These are phyloP conservation scores for Pomatostomus ruficeps DNA, from an alignment of 2,113 vertebrate genomes.

Conservation along the genomic window DNA sequence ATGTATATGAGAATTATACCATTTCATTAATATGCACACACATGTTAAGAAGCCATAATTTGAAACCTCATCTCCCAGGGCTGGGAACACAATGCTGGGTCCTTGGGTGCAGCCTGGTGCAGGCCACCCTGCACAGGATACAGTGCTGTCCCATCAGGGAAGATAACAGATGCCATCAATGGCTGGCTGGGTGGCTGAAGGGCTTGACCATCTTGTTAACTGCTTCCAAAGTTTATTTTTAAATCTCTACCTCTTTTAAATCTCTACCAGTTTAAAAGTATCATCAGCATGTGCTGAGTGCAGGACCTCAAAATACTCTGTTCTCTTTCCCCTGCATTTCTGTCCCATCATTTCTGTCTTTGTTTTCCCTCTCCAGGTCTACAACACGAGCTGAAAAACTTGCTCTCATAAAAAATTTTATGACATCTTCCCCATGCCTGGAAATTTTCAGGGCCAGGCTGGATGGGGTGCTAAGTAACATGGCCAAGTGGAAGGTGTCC, in stretches of 20 bases:
- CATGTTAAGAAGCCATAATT: not conserved
- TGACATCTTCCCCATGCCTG: not conserved
- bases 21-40: not conserved
- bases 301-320: not conserved
- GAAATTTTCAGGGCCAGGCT: not conserved
- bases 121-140: not conserved
- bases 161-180: not conserved
- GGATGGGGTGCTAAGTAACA: not conserved
- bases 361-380: not conserved
- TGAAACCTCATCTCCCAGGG: not conserved
- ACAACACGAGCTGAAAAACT: not conserved
- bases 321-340: not conserved
- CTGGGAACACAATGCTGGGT: accelerated
- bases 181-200: not conserved
- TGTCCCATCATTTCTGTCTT: not conserved
- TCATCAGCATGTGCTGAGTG: slow-evolving; percentile 1
- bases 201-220: not conserved
- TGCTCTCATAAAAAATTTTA: not conserved
- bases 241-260: slow-evolving; percentile 56
- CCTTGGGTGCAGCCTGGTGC: not conserved
- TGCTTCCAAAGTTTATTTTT: slow-evolving; percentile 48
- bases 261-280: not conserved
- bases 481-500: not conserved
- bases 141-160: not conserved
- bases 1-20: not conserved